These are phyloP conservation scores for Sebastes trivittatus DNA, from an alignment of 2,797 vertebrate genomes.

Conservation along the genomic window DNA sequence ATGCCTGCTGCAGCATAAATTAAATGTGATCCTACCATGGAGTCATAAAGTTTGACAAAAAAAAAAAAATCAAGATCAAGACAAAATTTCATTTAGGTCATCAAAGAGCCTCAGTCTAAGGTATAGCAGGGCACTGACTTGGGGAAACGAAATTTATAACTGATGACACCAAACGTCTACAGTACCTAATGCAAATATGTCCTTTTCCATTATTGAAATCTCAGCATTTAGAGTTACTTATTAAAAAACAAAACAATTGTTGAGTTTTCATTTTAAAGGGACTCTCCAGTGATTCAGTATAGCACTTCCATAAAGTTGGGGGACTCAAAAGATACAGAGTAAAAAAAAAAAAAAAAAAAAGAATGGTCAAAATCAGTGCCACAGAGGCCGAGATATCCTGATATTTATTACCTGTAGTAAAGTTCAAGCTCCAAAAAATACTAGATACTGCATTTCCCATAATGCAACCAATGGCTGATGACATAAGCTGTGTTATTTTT, in stretches of 20 bases:
- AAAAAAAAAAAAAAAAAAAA: not conserved
- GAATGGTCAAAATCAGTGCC: not conserved
- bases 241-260: not conserved
- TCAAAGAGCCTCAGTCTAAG: not conserved
- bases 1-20: not conserved
- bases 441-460: not conserved
- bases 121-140: not conserved
- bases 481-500: not conserved
- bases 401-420: not conserved
- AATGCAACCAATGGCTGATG: not conserved
- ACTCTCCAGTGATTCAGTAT: not conserved
- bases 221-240: not conserved
- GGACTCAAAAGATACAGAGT: not conserved
- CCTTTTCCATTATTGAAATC: not conserved
- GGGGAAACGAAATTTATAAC: not conserved
- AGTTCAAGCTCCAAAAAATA: not conserved
- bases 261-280: not conserved
- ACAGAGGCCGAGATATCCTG: not conserved
- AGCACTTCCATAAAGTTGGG: not conserved
- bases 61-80: not conserved
- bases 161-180: not conserved
- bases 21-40: not conserved
- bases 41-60: not conserved
- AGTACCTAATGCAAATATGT: not conserved
- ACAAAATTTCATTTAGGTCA: not conserved